A percentile compares a stretch with the other conserved stretches of the same genome.
Evolutionary conservation across 2,113 vertebrate species (phyloP).

Genomic region (Melanostigma gelatinosum): DNA sequence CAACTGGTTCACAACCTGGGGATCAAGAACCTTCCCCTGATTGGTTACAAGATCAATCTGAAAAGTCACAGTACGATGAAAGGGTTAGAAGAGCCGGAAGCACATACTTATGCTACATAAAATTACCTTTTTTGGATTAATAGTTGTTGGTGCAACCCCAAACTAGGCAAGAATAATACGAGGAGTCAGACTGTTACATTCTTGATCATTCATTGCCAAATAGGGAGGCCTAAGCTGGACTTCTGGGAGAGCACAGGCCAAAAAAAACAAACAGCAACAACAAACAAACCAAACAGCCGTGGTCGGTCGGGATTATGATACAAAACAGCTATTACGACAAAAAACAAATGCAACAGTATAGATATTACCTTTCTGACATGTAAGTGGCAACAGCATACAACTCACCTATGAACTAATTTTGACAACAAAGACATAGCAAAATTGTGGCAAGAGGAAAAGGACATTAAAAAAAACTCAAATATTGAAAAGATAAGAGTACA

Average conservation of each 20-base stretch:
- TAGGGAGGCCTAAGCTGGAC: background rate
- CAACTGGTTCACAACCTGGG: background rate
- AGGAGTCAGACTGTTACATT: background rate
- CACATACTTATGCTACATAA: background rate
- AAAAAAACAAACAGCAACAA: background rate
- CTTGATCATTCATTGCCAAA: background rate
- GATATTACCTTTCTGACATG: background rate
- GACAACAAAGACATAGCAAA: background rate
- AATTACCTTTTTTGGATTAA: background rate
- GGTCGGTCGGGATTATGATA: background rate
- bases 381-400: background rate
- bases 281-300: background rate
- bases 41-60: background rate
- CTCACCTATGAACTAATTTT: background rate
- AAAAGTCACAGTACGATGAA: conserved; percentile 4
- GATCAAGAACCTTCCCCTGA: background rate
- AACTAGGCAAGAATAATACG: background rate
- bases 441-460: background rate
- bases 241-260: background rate
- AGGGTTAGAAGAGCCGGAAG: background rate
- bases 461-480: background rate
- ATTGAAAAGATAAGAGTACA: background rate
- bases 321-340: background rate
- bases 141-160: background rate
- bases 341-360: background rate